Conservation (phyloP, 2,113 vertebrate genomes). For the Poicephalus gulielmi region DNA sequence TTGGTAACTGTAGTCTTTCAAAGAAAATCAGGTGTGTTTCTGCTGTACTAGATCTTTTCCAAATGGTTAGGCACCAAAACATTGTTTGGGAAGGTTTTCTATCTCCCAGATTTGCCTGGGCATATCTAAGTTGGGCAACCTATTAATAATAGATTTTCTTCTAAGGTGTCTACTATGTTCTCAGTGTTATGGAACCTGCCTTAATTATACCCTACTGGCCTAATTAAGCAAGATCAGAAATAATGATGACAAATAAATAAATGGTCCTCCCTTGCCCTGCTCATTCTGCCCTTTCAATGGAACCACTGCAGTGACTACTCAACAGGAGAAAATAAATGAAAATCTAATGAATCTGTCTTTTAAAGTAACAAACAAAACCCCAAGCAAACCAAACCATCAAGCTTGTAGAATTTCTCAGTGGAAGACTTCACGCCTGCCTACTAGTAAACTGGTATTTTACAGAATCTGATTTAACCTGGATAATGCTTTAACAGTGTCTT, state of each 20-base stretch:
- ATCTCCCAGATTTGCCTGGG: background rate
- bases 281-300: background rate
- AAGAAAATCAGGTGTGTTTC: background rate
- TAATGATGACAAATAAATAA: background rate
- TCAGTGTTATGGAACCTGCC: background rate
- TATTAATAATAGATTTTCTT: background rate
- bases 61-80: background rate
- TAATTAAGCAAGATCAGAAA: background rate
- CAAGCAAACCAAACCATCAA: background rate
- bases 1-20: background rate
- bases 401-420: background rate
- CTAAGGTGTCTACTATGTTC: background rate
- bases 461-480: conserved; percentile 56
- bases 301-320: background rate
- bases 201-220: background rate
- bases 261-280: background rate
- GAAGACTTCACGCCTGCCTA: conserved; percentile 50
- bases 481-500: conserved; percentile 68
- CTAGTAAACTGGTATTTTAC: conserved; percentile 10
- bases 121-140: background rate
- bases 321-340: background rate
- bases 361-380: background rate
- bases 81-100: background rate
- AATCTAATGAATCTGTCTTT: background rate
- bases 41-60: background rate